Evolutionary conservation across 2,113 vertebrate species (phyloP), one percentile per base, ranked within the genome.

Genomic region (Mesembrinibis cayennensis): DNA sequence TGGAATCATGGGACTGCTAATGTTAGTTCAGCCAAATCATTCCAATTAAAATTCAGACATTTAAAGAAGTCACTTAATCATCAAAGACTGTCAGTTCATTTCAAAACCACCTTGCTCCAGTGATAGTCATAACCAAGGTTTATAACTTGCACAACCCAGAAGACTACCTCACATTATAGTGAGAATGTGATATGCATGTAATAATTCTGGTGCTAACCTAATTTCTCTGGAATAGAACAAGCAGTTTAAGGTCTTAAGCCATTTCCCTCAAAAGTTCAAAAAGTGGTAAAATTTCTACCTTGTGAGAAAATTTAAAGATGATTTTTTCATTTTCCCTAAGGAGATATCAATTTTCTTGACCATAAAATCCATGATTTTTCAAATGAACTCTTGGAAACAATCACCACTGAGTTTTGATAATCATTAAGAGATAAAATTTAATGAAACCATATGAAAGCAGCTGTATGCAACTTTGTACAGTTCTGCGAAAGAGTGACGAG

Each of bases 31-130:
- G 67, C 55, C 42, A 87, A 96, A 82, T 84, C 5, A 58, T 66
- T 89, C 67, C 89, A 92, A 95, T 92, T 94, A 83, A 73, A 94
- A 96, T 95, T 62, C 74, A 88, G 90, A 36, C 66, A 90, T 89
- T 93, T 90, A 85, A 90, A 93, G 79, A 90, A 93, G 67, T 86
- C 76, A 92, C 30, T 90, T 90, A 88, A 92, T 89, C 87, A 90
- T 90, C 62, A 80, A 76, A 77, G 20, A 49, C 36, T 85, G 32
- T 42, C 65, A 74, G 47, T 40, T 94, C 55, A 36, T 85, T 96
- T 95, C 71, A 73, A 96, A 95, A 77, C 27, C 53, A 76, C 53
- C 50, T 91, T 85, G 53, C 40, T 67, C 23, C 34, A 69, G 4
- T 58, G 44, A 76, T 10, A 80, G 44, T 53, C 59, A 15, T 49